Base-by-base conservation (phyloP, 2,797 vertebrate genomes). In the Enteromius fasciolatus region DNA sequence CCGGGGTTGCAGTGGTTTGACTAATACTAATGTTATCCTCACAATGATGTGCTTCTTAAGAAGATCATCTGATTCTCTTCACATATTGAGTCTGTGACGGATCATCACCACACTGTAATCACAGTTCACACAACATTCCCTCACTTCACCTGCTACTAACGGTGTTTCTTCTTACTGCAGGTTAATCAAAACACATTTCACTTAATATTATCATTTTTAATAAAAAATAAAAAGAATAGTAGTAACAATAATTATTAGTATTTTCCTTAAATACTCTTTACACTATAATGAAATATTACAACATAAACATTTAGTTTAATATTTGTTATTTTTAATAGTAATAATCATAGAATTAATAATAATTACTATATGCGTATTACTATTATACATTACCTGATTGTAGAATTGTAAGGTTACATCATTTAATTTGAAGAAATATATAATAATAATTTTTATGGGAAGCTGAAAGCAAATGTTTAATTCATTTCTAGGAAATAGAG, bases 1-100 rank as follows among this genome's bases (percentile, higher is more conserved):
- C 64, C 63, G 54, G 77, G 77, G 46, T 18, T 52, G 44, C 23
- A 78, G 36, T 8, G 33, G 31, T 57, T 52, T 25, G n/a, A 6
- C 57, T 14, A 78, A 54, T 18, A 39, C n/a, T 20, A 78, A 78
- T 78, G 48, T 78, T 78, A 54, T 78, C 63, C 4, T 25, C 14
- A 17, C 3, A 78, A 68, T 78, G 1, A 54, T 41, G 33, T 14
- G 63, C n/a, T 4, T 68, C n/a, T 68, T 28, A 54, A 36, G 33
- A 20, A 39, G 48, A 54, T 68, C 17, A 68, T 36, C 18, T 4
- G 4, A 54, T 64, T 63, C 28, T 78, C 23, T 39, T 20, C 3
- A 5, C 63, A 31, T 15, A 11, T 5, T 48, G 3, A 69, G 1
- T 17, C 41, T 69, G 67, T 54, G 52, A 54, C n/a, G 18, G 20